A percentile compares a stretch with the other conserved stretches of the same genome.
These are phyloP conservation scores for Atta texana DNA, from an alignment of 1,140 invertebrate genomes.

Conservation along the genomic window DNA sequence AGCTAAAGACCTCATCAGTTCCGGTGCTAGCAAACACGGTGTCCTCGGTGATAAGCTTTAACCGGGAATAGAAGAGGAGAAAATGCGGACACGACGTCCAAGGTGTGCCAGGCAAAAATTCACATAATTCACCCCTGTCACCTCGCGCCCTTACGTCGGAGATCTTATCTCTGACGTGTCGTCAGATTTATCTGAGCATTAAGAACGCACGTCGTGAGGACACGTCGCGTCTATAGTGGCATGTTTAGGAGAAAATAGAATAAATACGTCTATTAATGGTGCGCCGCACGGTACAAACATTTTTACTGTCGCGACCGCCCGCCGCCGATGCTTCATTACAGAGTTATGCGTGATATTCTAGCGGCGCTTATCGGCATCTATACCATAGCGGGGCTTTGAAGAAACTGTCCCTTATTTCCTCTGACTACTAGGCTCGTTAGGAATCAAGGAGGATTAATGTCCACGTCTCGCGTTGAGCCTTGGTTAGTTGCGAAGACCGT, in stretches of 20 bases:
- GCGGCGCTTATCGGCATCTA: slow-evolving; percentile 71
- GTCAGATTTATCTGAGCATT: slow-evolving; percentile 76
- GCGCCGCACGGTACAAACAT: slow-evolving; percentile 25
- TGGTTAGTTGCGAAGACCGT: neutral
- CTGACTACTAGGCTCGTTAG: slow-evolving; percentile 50
- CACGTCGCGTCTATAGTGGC: slow-evolving; percentile 49
- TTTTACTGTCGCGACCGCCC: slow-evolving; percentile 58
- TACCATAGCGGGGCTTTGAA: slow-evolving; percentile 61
- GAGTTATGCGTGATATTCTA: slow-evolving; percentile 72
- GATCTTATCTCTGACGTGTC: slow-evolving; percentile 73
- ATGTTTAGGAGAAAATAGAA: slow-evolving; percentile 60
- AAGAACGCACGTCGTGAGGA: slow-evolving; percentile 63
- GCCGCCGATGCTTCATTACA: slow-evolving; percentile 65
- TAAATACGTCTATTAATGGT: slow-evolving; percentile 67
- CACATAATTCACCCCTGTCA: slow-evolving; percentile 65
- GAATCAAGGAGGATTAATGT: slow-evolving; percentile 62
- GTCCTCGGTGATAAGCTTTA: slow-evolving; percentile 72
- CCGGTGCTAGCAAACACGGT: slow-evolving; percentile 74
- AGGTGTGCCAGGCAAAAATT: slow-evolving; percentile 67
- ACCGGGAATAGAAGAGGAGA: slow-evolving; percentile 49
- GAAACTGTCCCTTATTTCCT: slow-evolving; percentile 59
- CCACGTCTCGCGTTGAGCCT: slow-evolving; percentile 32
- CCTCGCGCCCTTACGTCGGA: neutral
- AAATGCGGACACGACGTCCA: slow-evolving; percentile 28
- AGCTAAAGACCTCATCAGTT: slow-evolving; percentile 80